phyloP scores from a whole-genome alignment of 1,140 invertebrate species.

The Macrobrachium rosenbergii region DNA sequence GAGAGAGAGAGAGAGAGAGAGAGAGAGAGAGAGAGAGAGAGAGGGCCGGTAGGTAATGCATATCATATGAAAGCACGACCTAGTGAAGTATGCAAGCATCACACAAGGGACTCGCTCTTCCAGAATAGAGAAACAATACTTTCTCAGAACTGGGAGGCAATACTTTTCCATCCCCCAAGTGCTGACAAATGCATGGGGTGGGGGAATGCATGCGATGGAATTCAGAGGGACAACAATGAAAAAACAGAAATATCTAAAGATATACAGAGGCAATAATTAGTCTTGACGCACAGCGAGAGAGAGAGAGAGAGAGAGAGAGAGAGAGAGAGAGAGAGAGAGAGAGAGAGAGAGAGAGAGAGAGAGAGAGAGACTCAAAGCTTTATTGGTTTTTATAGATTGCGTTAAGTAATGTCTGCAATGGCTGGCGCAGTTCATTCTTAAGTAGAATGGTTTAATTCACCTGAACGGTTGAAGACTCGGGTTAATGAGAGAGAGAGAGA shows the following conservation, averaged over 20 bases:
- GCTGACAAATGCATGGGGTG: not conserved
- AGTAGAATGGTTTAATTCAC: no score
- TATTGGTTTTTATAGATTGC: no score
- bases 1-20: not conserved
- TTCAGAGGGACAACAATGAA: not conserved
- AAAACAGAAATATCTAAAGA: not conserved
- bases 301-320: slow-evolving; percentile 34
- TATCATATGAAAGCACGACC: no score
- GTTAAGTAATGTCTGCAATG: no score
- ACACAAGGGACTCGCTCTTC: no score
- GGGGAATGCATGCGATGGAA: not conserved
- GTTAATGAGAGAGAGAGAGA: not conserved
- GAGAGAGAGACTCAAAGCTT: not conserved
- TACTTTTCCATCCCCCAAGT: no score
- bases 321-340: slow-evolving; percentile 13
- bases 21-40: slow-evolving; percentile 8
- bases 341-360: slow-evolving; percentile 15
- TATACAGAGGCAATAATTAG: no score
- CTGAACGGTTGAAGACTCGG: not conserved
- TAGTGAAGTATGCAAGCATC: no score
- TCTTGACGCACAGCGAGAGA: not conserved
- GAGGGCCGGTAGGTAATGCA: not conserved
- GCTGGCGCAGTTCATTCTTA: no score
- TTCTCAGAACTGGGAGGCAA: no score
- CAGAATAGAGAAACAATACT: no score